These are phyloP conservation scores for Plectropomus leopardus DNA, from an alignment of 2,113 vertebrate species.

Conservation along the genomic window DNA sequence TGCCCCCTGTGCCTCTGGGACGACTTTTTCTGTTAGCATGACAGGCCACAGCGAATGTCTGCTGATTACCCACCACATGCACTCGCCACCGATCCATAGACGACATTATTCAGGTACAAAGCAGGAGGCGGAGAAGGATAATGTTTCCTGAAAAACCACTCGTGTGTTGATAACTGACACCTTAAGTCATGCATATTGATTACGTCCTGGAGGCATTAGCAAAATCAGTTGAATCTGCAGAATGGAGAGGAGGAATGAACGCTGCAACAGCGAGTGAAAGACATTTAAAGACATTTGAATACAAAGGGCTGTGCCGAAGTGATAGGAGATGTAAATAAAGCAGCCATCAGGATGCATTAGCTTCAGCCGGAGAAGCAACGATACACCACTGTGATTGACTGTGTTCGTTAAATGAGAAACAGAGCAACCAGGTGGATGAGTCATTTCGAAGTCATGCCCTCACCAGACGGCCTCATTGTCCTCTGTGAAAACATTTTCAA, in stretches of 20 bases:
- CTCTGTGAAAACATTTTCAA: conserved; percentile 62
- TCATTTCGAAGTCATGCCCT: conserved; percentile 60
- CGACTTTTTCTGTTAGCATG: conserved; percentile 28
- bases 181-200: conserved; percentile 79
- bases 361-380: conserved; percentile 38
- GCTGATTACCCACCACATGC: conserved; percentile 53
- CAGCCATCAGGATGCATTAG: conserved; percentile 65
- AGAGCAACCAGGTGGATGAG: conserved; percentile 54
- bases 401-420: conserved; percentile 60
- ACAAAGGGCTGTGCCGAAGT: conserved; percentile 60
- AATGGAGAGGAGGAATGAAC: conserved; percentile 39
- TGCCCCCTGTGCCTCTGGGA: conserved; percentile 31
- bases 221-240: conserved; percentile 75
- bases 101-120: conserved; percentile 60
- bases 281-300: conserved; percentile 67
- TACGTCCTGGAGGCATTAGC: conserved; percentile 64
- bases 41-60: conserved; percentile 47
- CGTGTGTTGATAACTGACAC: conserved; percentile 74
- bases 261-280: conserved; percentile 52
- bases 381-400: conserved; percentile 57
- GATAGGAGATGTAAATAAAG: conserved; percentile 74
- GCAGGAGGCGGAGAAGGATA: conserved; percentile 47
- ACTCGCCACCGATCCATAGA: conserved; percentile 36
- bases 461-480: conserved; percentile 58
- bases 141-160: conserved; percentile 71